phyloP scores from a whole-genome alignment of 2,888 invertebrate genomes.

The Acanthococcus lagerstroemiae region DNA sequence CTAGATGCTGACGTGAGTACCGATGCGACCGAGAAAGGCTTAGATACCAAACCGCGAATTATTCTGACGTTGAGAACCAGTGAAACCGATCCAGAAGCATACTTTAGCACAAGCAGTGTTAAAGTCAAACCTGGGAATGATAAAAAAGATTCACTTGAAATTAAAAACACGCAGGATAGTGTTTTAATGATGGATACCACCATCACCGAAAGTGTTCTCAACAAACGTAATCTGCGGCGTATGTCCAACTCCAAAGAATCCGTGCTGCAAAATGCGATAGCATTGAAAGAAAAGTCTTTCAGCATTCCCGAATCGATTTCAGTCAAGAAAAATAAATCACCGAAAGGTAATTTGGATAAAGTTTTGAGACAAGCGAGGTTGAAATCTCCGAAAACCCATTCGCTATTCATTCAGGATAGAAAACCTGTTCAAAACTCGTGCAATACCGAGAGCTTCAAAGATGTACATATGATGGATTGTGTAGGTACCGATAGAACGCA shows the following conservation, averaged over 20 bases:
- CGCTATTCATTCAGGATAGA: slow-evolving; percentile 4
- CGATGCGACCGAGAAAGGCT: too few relatives aligned
- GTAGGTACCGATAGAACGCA: neutral
- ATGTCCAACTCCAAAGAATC: slow-evolving; percentile 51
- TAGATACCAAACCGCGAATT: slow-evolving; percentile 49
- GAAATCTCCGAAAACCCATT: neutral
- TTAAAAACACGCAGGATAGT: neutral
- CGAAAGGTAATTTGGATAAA: slow-evolving; percentile 17
- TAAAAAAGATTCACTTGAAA: slow-evolving; percentile 1
- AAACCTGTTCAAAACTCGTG: neutral
- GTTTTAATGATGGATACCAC: neutral
- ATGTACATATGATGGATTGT: neutral
- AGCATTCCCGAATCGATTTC: slow-evolving; percentile 39
- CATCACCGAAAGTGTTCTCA: slow-evolving; percentile 38
- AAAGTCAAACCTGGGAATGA: slow-evolving; percentile 9
- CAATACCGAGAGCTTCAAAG: neutral
- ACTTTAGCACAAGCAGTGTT: slow-evolving; percentile 36
- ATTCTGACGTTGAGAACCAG: slow-evolving; percentile 53
- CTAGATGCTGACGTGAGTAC: too few relatives aligned
- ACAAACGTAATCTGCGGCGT: slow-evolving; percentile 55
- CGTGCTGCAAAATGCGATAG: slow-evolving; percentile 59
- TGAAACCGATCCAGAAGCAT: slow-evolving; percentile 43
- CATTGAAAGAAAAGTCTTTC: slow-evolving; percentile 60
- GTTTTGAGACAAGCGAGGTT: neutral
- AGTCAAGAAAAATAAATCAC: slow-evolving; percentile 25